Evolutionary conservation across 2,113 vertebrate genomes (phyloP), one percentile per base, ranked within the genome.

Genomic region (Triplophysa tibetana): DNA sequence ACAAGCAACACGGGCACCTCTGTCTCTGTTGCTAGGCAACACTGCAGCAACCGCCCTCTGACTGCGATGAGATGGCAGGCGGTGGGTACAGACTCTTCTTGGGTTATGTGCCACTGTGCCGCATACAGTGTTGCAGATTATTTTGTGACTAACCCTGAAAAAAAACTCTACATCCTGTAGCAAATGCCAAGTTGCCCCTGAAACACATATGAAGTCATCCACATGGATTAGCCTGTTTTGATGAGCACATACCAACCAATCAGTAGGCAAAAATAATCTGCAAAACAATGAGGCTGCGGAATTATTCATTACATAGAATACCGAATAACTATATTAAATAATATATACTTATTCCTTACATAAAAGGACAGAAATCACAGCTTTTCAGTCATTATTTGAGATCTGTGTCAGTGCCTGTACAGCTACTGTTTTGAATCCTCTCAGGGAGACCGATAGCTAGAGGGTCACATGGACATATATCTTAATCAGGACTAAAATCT

Each of bases 21-120:
- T 77, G 38, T 83, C 81, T 85, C 79, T 92, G 92, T 92, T 91
- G 88, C 91, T 88, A 86, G 84, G 91, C 89, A 92, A 92, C 91
- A 86, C 2, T 12, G 81, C 85, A 87, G 88, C 76, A 83, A 88
- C 89, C 82, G 83, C 76, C 45, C 86, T 88, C 26, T 69, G 65
- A 78, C 43, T 69, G 75, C 21, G 63, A 38, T 68, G 62, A 80
- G 69, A 75, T 76, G 70, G 74, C 66, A 80, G 81, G 80, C 73
- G 79, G 56, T 61, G 41, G 48, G n/a, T 60, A 60, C 23, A 64
- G 54, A 77, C 29, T 81, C 52, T 75, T 76, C 70, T 75, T 68
- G 83, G 63, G 45, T 45, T 52, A 54, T 61, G 63, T n/a, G 54
- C 75, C 29, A 4, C 50, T 60, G 66, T 48, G 29, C 43, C 43